Base-by-base conservation (phyloP, 2,888 invertebrate genomes). In the Drosophila bunnanda region DNA sequence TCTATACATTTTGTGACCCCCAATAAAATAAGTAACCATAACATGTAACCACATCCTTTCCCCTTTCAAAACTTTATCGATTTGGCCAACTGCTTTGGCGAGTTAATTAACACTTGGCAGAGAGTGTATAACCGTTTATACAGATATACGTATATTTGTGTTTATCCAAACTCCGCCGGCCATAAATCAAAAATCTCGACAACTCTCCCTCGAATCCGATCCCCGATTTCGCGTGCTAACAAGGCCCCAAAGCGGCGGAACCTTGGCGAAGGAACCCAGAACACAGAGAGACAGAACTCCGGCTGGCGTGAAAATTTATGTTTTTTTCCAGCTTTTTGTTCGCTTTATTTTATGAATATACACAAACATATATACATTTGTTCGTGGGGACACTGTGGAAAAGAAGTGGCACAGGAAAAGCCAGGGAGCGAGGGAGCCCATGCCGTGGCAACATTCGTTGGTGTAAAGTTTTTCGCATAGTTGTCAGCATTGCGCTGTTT, bases 401-500 rank as follows among this genome's bases (percentile, higher is more conserved):
- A 60, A 34, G 64, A 38, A 68, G 38, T 15, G 32, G 43, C 13
- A 55, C 54, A 25, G 61, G 43, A 75, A 59, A 46, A 55, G 43
- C 59, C 17, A 2, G 15, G 20, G 48, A 30, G 36, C 25, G 15
- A 46, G 34, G 64, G 43, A 36, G 46, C 66, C 68, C 67, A 68
- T 68, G 68, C 65, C 65, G 62, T 65, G 57, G 58, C 50, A 44
- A 66, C 65, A 59, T 46, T 62, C 70, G 80, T 44, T 48, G 66
- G 58, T 59, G 58, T 52, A 83, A 89, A 88, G 77, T 79, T 90
- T 90, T 91, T 90, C 89, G 89, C 88, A 89, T 86, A 89, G 88
- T 90, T 91, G 91, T 91, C 91, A 91, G 91, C 87, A 80, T 83
- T 81, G 79, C 82, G 86, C 80, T 91, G 90, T 90, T 90, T 91